A percentile compares a stretch with the other conserved stretches of the same genome.
These are phyloP conservation scores for Clangula hyemalis DNA, from an alignment of 2,797 vertebrate genomes.

Conservation along the genomic window DNA sequence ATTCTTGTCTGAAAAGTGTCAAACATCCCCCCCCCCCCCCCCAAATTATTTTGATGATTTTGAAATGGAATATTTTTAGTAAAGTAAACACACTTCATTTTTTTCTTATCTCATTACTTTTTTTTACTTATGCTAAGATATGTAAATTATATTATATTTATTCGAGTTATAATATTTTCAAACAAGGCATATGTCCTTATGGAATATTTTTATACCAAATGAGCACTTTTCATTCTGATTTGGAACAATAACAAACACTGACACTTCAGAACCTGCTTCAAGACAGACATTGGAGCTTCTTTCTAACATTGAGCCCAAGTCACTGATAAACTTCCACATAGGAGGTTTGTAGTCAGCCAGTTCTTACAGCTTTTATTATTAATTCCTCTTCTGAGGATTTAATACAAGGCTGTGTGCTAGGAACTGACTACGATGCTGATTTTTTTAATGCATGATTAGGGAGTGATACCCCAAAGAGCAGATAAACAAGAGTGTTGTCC, in stretches of 20 bases:
- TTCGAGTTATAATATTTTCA: neutral
- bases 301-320: neutral
- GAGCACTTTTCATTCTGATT: neutral
- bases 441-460: neutral
- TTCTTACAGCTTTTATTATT: neutral
- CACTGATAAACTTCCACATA: accelerated
- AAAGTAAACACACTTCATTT: neutral
- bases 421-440: neutral
- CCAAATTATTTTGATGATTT: neutral
- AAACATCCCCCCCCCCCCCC: neutral
- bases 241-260: neutral
- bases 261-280: neutral
- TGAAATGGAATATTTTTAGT: neutral
- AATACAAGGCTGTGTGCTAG: neutral
- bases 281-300: neutral
- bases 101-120: neutral
- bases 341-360: accelerated
- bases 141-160: neutral
- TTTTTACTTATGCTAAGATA: neutral
- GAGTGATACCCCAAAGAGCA: neutral
- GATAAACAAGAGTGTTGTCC: neutral
- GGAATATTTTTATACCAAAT: neutral
- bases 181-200: neutral
- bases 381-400: neutral
- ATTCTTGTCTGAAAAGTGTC: neutral